Evolutionary conservation across 2,113 vertebrate genomes (phyloP), one percentile per base, ranked within the genome.

Genomic region (Saccopteryx bilineata): DNA sequence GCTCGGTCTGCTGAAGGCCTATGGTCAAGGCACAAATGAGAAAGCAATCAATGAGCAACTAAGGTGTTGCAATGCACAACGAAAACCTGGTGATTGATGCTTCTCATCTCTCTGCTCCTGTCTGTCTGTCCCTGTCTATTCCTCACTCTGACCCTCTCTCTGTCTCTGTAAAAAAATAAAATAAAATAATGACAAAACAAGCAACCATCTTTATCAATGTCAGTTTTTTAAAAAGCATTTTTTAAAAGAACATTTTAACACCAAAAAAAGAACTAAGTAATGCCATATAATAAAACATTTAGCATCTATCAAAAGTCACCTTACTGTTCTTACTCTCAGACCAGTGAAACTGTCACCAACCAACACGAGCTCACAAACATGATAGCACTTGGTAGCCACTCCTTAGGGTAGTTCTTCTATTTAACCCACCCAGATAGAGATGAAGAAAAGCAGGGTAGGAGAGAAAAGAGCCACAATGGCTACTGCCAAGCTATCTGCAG

Each of bases 201-300:
- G 79, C 11, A 21, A 87, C 46, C 63, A 90, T 50, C 39, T 63
- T 63, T 82, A 82, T 82, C 63, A 63, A 28, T 15, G 54, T 54
- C 14, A 54, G 4, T 76, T 76, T 52, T 76, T 76, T 76, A 92
- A 79, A 58, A 11, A 82, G 13, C 39, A 66, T 50, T 85, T 91
- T 88, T 72, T 18, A 87, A 95, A 87, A 90, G 21, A 74, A 85
- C 19, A 91, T 75, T 96, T 93, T 87, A 90, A 79, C 66, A 92
- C 18, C 31, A 58, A 76, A 50, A 66, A 82, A 28, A 48, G 1
- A 54, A 90, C 9, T 58, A 61, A n/a, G 0, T 60, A 54, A 60
- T 76, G 88, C 89, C 68, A 84, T 72, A 93, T 72, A 93, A 94
- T n/a, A 54, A 63, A 89, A 46, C 10, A 63, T 39, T 85, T 87